Percentiles rank a stretch among this genome's conserved stretches.
These are phyloP conservation scores for Ephestia elutella DNA, from an alignment of 1,140 invertebrate species.

Conservation along the genomic window DNA sequence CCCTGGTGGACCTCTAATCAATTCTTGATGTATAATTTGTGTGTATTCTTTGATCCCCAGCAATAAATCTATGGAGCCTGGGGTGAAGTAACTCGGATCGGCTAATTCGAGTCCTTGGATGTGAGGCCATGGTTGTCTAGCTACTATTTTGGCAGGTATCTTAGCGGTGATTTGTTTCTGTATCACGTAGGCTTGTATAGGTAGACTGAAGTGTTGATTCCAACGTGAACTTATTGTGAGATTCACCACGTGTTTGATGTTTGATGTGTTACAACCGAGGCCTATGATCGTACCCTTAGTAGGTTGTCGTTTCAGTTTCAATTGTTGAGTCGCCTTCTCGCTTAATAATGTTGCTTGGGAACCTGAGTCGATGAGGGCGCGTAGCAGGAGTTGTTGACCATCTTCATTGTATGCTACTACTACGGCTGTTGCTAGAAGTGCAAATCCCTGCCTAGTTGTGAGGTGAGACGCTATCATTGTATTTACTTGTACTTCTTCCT, in stretches of 20 bases:
- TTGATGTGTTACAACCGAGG: constrained; percentile 16
- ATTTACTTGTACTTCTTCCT: too few relatives aligned
- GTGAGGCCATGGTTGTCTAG: constrained; percentile 22
- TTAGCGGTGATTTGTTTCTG: too few relatives aligned
- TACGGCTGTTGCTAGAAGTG: constrained; percentile 24
- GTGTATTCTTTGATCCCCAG: too few relatives aligned
- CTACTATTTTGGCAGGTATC: constrained; percentile 24
- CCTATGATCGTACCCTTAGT: constrained; percentile 15
- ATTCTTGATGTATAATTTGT: too few relatives aligned
- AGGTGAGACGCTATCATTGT: constrained; percentile 10
- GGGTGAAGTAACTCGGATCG: constrained; percentile 26
- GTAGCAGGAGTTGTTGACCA: constrained; percentile 13
- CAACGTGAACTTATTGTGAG: too few relatives aligned
- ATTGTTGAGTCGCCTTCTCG: constrained; percentile 18
- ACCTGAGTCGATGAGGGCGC: constrained; percentile 26
- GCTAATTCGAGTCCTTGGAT: constrained; percentile 25
- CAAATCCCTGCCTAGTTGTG: constrained; percentile 8
- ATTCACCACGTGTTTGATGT: too few relatives aligned
- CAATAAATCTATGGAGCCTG: too few relatives aligned
- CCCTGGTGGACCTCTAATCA: too few relatives aligned
- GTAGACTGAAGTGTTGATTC: too few relatives aligned
- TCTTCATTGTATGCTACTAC: constrained; percentile 13
- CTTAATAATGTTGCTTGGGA: too few relatives aligned
- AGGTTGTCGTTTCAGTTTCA: constrained; percentile 17
- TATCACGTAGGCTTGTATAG: too few relatives aligned